Evolutionary conservation across 2,797 vertebrate species (phyloP).

Genomic region (Alosa sapidissima): DNA sequence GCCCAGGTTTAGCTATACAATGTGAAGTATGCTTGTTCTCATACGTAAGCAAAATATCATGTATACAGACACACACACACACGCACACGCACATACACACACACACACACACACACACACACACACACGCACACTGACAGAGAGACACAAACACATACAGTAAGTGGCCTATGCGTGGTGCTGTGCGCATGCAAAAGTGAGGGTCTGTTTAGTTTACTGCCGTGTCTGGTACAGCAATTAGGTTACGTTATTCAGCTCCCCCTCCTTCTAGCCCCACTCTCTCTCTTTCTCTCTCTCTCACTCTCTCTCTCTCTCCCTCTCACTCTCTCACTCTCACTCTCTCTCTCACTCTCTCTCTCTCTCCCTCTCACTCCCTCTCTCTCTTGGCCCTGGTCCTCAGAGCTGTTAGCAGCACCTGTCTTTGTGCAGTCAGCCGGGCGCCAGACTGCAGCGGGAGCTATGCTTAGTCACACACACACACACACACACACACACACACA

Average conservation of each 20-base stretch:
- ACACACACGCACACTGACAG: background rate
- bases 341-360: conserved; percentile 16
- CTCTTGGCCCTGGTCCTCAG: conserved; percentile 44
- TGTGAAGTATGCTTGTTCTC: background rate
- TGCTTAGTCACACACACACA: conserved; percentile 50
- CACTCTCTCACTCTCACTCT: background rate
- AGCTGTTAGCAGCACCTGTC: conserved; percentile 55
- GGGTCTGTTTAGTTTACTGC: background rate
- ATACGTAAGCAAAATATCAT: background rate
- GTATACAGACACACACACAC: conserved; percentile 26
- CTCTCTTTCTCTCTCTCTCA: background rate
- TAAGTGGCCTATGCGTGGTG: background rate
- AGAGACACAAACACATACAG: background rate
- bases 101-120: conserved; percentile 12
- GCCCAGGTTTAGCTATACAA: background rate
- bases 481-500: conserved; percentile 27
- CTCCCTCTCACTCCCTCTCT: conserved; percentile 41
- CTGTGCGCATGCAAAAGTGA: conserved; percentile 14
- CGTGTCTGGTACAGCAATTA: conserved; percentile 10
- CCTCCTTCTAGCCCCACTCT: background rate
- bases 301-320: conserved; percentile 4
- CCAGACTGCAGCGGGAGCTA: conserved; percentile 41
- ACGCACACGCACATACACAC: conserved; percentile 25
- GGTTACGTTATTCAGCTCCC: background rate
- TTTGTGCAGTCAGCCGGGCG: conserved; percentile 49